Evolutionary conservation across 2,888 invertebrate genomes (phyloP).

Genomic region (Callosobruchus maculatus): DNA sequence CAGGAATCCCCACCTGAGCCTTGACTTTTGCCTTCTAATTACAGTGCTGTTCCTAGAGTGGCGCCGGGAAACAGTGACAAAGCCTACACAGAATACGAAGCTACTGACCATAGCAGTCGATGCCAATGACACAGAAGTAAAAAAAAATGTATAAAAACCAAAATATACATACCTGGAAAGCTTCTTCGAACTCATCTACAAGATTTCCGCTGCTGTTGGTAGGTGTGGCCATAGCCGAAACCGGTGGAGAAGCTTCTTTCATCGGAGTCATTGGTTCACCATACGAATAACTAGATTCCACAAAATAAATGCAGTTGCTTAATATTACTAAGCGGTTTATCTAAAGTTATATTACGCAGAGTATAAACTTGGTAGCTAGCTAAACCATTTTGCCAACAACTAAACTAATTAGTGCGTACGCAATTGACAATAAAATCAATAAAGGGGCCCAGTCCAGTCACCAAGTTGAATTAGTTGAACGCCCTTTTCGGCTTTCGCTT

Average conservation of each 20-base stretch:
- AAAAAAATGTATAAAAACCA: no score
- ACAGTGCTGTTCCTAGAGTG: no score
- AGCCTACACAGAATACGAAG: no score
- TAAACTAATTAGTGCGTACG: neutral
- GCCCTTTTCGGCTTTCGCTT: neutral
- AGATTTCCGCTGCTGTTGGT: slow-evolving; percentile 82
- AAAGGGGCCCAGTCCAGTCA: neutral
- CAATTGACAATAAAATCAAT: neutral
- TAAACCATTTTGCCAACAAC: neutral
- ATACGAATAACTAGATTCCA: neutral
- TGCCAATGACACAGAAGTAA: no score
- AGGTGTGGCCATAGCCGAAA: slow-evolving; percentile 67
- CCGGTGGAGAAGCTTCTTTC: slow-evolving; percentile 48
- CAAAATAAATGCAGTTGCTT: neutral
- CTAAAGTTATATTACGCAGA: neutral
- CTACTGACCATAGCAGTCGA: no score
- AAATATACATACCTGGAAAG: slow-evolving; percentile 75
- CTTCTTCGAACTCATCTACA: slow-evolving; percentile 87
- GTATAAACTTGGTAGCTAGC: neutral
- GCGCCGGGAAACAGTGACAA: no score
- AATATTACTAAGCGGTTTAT: neutral
- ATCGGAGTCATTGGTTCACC: slow-evolving; percentile 33
- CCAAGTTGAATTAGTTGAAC: neutral
- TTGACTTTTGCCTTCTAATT: no score
- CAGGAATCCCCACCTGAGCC: no score